These are phyloP conservation scores for Upupa epops DNA, from an alignment of 2,113 vertebrate species.

Conservation along the genomic window DNA sequence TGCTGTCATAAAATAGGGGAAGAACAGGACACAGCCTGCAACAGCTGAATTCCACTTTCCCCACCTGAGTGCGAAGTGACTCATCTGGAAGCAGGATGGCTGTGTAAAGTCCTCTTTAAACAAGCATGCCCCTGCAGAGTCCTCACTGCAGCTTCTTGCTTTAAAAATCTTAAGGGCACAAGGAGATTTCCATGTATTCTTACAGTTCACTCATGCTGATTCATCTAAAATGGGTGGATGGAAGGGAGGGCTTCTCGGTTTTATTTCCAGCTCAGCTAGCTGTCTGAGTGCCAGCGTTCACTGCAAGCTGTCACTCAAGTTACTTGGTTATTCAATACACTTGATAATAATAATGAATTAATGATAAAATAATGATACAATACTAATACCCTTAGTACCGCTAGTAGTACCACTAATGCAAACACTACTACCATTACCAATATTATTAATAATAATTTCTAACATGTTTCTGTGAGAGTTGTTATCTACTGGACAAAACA, in stretches of 20 bases:
- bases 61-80: background rate
- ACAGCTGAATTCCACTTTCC: slow-evolving; percentile 7
- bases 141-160: background rate
- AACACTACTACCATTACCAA: background rate
- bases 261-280: background rate
- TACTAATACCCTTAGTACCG: too few species aligned
- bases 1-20: slow-evolving; percentile 6
- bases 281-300: background rate
- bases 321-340: background rate
- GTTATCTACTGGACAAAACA: background rate
- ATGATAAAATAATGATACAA: background rate
- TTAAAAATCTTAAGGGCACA: background rate
- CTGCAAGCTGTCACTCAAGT: background rate
- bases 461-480: background rate
- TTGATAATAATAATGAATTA: background rate
- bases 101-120: background rate
- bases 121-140: background rate
- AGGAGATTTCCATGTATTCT: background rate
- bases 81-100: background rate
- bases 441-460: background rate
- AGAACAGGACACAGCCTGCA: background rate
- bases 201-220: background rate
- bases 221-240: background rate
- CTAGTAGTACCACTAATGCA: background rate
- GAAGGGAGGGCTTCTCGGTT: background rate